phyloP scores from a whole-genome alignment of 2,113 vertebrate species.

The Odontophorus gujanensis region DNA sequence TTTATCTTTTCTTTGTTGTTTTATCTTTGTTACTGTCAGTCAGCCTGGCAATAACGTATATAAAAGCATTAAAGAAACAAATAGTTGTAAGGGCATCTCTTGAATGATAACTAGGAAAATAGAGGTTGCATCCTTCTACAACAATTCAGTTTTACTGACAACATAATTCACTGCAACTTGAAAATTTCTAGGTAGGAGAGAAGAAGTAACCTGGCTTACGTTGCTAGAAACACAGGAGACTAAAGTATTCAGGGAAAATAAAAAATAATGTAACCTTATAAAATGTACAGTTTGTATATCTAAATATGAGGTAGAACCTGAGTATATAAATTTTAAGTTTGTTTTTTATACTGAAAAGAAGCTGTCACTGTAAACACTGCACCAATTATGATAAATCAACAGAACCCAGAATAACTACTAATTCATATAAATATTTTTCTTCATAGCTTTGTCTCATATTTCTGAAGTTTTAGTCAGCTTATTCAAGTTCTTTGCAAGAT shows the following conservation, averaged over 20 bases:
- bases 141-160: slow-evolving; percentile 45
- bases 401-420: background rate
- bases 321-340: background rate
- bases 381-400: background rate
- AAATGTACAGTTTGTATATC: background rate
- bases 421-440: background rate
- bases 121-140: slow-evolving; percentile 21
- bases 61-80: slow-evolving; percentile 55
- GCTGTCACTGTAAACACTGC: background rate
- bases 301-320: background rate
- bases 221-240: background rate
- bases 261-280: background rate
- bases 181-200: background rate
- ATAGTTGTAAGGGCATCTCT: slow-evolving; percentile 40
- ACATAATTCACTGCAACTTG: slow-evolving; percentile 14
- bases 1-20: slow-evolving; percentile 59
- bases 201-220: background rate
- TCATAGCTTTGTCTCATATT: background rate
- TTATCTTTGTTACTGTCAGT: slow-evolving; percentile 66
- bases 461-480: background rate
- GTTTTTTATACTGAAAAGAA: background rate
- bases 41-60: slow-evolving; percentile 52
- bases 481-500: background rate
- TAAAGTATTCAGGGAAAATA: background rate
- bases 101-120: slow-evolving; percentile 46